Conservation (phyloP, 1,140 invertebrate species). For the Tetraneura akinire region DNA sequence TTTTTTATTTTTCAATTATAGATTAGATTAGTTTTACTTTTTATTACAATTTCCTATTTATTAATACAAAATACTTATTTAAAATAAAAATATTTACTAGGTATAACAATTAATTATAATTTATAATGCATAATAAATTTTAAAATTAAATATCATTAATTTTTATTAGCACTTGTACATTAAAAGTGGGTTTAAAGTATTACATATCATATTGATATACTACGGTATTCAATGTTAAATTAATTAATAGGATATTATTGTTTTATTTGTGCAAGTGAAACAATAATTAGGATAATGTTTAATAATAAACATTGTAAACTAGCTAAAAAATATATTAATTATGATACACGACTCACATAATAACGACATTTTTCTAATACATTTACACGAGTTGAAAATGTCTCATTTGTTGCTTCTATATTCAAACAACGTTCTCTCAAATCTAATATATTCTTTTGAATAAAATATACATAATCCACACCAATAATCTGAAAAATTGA, state of each 20-base stretch:
- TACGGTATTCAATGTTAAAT: constrained; percentile 11
- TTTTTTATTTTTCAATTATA: background rate
- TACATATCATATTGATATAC: background rate
- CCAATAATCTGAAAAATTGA: constrained; percentile 79
- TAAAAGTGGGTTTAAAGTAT: no score
- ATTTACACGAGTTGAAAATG: constrained; percentile 80
- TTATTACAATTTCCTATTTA: no score
- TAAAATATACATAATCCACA: constrained; percentile 89
- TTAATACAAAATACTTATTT: no score
- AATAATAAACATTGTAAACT: background rate
- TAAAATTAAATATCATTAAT: no score
- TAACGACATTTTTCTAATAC: constrained; percentile 93
- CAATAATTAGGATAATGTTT: background rate
- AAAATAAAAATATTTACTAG: no score
- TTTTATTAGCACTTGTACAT: no score
- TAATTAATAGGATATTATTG: background rate
- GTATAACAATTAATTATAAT: no score
- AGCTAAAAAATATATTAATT: background rate
- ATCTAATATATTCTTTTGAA: constrained; percentile 89
- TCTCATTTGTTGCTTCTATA: constrained; percentile 94
- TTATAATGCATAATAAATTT: no score
- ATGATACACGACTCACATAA: constrained; percentile 70
- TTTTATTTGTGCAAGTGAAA: background rate
- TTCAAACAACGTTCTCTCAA: constrained; percentile 75
- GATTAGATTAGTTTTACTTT: no score